A percentile compares a stretch with the other conserved stretches of the same genome.
Conservation (phyloP, 2,888 invertebrate species). For the Stenurella melanura region DNA sequence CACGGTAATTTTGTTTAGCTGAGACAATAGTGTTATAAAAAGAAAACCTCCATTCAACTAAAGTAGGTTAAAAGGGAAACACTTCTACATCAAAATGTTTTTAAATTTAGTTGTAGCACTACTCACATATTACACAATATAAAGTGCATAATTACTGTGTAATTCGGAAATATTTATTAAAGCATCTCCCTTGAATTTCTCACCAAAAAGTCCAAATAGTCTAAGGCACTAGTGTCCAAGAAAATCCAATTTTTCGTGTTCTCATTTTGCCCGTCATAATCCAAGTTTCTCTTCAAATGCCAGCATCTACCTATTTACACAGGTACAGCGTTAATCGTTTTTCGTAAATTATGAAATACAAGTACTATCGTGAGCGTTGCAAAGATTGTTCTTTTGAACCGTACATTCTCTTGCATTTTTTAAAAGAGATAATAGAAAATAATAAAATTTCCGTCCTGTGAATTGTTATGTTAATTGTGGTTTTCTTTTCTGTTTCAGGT, state of each 20-base stretch:
- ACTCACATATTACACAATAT: not conserved
- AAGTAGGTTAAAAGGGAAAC: not conserved
- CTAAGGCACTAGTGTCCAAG: no score
- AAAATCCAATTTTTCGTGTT: not conserved
- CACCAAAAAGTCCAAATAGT: no score
- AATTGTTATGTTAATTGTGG: not conserved
- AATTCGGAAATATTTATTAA: not conserved
- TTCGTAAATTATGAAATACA: not conserved
- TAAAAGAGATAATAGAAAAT: not conserved
- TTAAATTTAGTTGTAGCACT: not conserved
- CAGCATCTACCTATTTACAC: not conserved
- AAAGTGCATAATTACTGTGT: not conserved
- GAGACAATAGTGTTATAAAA: not conserved
- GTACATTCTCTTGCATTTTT: not conserved
- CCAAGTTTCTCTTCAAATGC: not conserved
- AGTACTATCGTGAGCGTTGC: not conserved
- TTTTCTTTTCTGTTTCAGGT: conserved; percentile 9
- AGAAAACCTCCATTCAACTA: not conserved
- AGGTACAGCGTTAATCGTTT: not conserved
- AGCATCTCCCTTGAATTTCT: not conserved
- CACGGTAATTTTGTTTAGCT: not conserved
- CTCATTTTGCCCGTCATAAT: not conserved
- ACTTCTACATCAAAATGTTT: not conserved
- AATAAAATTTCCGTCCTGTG: not conserved
- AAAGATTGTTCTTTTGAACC: not conserved